phyloP scores from a whole-genome alignment of 2,113 vertebrate species.

The Lamprotornis superbus region DNA sequence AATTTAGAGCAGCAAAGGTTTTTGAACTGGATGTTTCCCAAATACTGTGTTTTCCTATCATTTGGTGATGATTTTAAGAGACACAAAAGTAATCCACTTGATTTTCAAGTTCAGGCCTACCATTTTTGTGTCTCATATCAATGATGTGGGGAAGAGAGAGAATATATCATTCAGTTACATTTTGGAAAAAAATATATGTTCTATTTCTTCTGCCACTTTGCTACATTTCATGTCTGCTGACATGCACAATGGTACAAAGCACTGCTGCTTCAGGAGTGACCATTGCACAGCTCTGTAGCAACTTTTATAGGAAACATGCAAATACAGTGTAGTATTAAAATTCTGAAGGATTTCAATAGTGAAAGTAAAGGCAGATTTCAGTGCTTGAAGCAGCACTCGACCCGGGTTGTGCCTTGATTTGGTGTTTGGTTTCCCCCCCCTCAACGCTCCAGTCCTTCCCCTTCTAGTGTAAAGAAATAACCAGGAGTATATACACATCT shows the following conservation, averaged over 20 bases:
- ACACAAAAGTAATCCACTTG: slow-evolving; percentile 4
- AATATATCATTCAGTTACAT: not conserved
- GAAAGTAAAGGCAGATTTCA: not conserved
- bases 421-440: not conserved
- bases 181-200: not conserved
- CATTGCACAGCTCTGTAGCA: slow-evolving; percentile 43
- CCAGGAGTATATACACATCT: slow-evolving; percentile 61
- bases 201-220: not conserved
- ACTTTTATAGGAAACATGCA: slow-evolving; percentile 27
- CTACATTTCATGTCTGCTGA: slow-evolving; percentile 65
- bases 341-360: not conserved
- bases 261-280: not conserved
- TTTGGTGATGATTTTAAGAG: slow-evolving; percentile 5
- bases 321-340: slow-evolving; percentile 6
- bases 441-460: slow-evolving; percentile 9
- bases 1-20: slow-evolving; percentile 29
- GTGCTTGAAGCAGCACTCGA: slow-evolving; percentile 12
- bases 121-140: slow-evolving; percentile 49
- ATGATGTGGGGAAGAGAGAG: slow-evolving; percentile 20
- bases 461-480: slow-evolving; percentile 38
- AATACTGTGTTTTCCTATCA: not conserved
- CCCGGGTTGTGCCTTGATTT: not conserved
- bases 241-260: slow-evolving; percentile 39
- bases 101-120: slow-evolving; percentile 18
- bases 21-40: not conserved